phyloP scores from a whole-genome alignment of 2,113 vertebrate species.

The Nannospalax galili region DNA sequence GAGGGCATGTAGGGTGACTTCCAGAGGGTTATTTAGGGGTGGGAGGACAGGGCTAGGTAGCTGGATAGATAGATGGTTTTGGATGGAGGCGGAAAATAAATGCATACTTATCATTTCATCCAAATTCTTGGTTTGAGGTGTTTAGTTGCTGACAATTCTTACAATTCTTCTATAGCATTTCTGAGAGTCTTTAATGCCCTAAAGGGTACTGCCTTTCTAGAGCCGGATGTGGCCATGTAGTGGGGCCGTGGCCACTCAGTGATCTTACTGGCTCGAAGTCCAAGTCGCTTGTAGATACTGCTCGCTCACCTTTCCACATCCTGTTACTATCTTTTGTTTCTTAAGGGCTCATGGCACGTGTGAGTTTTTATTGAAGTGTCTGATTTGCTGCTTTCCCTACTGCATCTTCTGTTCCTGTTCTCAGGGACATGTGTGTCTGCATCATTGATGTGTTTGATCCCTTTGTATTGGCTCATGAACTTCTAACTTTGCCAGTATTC shows the following conservation, averaged over 20 bases:
- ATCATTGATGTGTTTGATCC: not conserved
- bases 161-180: not conserved
- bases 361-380: not conserved
- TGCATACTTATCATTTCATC: no score
- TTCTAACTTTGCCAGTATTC: not conserved
- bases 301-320: not conserved
- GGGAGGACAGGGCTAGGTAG: not conserved
- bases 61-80: not conserved
- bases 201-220: not conserved
- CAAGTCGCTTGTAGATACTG: not conserved
- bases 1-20: not conserved
- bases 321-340: not conserved
- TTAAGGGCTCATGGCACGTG: not conserved
- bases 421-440: not conserved
- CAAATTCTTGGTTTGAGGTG: no score
- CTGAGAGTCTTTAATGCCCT: not conserved
- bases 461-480: not conserved
- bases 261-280: not conserved
- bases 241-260: not conserved
- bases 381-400: not conserved
- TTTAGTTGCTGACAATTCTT: conserved; percentile 16
- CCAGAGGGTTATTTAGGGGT: not conserved
- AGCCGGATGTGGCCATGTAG: not conserved
- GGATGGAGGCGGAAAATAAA: no score
- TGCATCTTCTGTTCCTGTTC: not conserved